Evolutionary conservation across 2,797 vertebrate species (phyloP).

Genomic region (Lateolabrax maculatus): DNA sequence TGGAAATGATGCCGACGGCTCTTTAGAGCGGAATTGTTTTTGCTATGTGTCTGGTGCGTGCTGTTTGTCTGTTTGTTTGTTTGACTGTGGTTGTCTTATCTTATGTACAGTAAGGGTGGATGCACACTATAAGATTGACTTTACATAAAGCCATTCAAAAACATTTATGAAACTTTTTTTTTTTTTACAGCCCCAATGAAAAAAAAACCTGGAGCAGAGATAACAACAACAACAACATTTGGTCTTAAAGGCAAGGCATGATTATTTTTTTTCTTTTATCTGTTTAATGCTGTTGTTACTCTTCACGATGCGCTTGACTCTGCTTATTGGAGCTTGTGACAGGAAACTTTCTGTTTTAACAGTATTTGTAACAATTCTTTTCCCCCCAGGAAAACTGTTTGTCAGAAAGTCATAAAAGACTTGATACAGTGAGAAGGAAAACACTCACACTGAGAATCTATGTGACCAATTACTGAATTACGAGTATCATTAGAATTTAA

Average conservation of each 20-base stretch:
- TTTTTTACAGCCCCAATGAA: background rate
- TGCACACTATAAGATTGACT: conserved; percentile 57
- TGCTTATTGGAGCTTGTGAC: background rate
- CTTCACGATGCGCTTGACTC: conserved; percentile 15
- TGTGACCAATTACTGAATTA: conserved; percentile 28
- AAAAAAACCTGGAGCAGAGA: background rate
- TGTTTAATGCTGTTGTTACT: background rate
- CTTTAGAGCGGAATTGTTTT: conserved; percentile 23
- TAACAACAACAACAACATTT: background rate
- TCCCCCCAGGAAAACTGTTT: background rate
- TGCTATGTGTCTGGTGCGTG: conserved; percentile 41
- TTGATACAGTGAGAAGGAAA: background rate
- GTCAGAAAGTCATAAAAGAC: background rate
- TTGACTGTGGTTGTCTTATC: conserved; percentile 75
- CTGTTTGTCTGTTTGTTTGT: conserved; percentile 74
- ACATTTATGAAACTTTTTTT: conserved; percentile 10
- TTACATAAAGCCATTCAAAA: conserved; percentile 6
- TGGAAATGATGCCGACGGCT: conserved; percentile 31
- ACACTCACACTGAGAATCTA: conserved; percentile 12
- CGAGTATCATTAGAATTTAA: background rate
- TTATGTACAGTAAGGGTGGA: conserved; percentile 75
- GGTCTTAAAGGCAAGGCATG: background rate
- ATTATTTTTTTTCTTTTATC: background rate
- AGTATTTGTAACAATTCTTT: background rate
- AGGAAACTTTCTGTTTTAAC: background rate